A percentile compares a stretch with the other conserved stretches of the same genome.
Conservation (phyloP, 2,888 invertebrate species). For the Listrodromus nycthemerus region DNA sequence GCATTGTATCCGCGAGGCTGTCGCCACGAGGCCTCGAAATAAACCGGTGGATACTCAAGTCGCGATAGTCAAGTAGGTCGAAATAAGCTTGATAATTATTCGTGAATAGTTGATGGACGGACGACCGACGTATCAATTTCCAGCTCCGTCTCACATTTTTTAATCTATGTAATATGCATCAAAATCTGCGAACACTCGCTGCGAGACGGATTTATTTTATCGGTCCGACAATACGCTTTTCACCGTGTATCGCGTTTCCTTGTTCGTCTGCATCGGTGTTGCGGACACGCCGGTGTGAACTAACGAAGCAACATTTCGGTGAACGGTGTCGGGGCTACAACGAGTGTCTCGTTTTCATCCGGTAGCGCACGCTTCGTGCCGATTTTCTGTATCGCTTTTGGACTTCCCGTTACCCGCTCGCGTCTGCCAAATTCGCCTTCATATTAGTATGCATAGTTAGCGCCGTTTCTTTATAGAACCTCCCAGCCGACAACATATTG, state of each 20-base stretch:
- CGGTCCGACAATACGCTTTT: conserved; percentile 43
- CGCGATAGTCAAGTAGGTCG: background rate
- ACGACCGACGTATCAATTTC: background rate
- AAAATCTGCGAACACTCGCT: background rate
- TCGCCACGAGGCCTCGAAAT: too few relatives aligned
- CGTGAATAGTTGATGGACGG: background rate
- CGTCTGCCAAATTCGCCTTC: too few relatives aligned
- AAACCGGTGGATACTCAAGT: too few relatives aligned
- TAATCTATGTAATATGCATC: background rate
- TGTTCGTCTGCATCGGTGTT: background rate
- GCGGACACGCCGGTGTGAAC: background rate
- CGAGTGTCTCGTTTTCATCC: background rate
- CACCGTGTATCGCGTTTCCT: conserved; percentile 3
- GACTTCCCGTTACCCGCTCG: too few relatives aligned
- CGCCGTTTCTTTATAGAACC: too few relatives aligned
- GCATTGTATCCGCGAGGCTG: background rate
- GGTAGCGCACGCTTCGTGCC: too few relatives aligned
- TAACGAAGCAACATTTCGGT: background rate
- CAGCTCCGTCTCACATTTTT: background rate
- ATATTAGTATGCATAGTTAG: too few relatives aligned
- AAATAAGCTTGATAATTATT: background rate
- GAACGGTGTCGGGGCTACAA: background rate
- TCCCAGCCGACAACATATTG: too few relatives aligned
- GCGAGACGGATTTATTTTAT: conserved; percentile 50
- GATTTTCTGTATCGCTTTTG: too few relatives aligned